Conservation (phyloP, 2,797 vertebrate genomes). For the Acrossocheilus fasciatus region DNA sequence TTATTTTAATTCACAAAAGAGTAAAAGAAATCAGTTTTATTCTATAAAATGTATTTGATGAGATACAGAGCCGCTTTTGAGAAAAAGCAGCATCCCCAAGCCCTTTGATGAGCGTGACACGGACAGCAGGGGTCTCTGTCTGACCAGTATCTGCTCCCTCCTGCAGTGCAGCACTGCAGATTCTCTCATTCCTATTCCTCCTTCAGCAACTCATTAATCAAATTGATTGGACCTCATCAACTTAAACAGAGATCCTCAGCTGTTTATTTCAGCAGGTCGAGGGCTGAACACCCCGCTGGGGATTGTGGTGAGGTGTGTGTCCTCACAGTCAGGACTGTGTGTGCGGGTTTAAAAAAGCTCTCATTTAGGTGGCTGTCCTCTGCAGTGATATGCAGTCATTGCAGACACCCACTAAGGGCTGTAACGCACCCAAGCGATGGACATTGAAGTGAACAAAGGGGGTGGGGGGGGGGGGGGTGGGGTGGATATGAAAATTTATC, state of each 20-base stretch:
- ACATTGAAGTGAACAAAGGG: background rate
- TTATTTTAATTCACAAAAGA: background rate
- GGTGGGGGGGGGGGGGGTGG: accelerated
- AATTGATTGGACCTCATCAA: constrained; percentile 62
- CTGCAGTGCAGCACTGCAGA: constrained; percentile 64
- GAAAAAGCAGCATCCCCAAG: background rate
- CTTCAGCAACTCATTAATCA: constrained; percentile 62
- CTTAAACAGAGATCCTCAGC: constrained; percentile 57
- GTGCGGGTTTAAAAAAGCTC: constrained; percentile 17
- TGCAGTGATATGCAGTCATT: constrained; percentile 52
- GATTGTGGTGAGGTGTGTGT: constrained; percentile 45
- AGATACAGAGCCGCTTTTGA: background rate
- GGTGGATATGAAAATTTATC: background rate
- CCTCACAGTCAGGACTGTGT: constrained; percentile 22
- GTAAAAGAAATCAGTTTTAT: background rate
- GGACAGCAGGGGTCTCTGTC: constrained; percentile 63
- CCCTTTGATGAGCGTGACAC: background rate
- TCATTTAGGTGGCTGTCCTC: constrained; percentile 45
- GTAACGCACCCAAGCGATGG: background rate
- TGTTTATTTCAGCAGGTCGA: constrained; percentile 57
- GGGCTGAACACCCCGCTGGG: constrained; percentile 48
- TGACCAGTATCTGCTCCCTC: constrained; percentile 42
- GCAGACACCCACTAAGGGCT: constrained; percentile 1
- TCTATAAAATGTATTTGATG: background rate
- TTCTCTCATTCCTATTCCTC: constrained; percentile 54